A percentile compares a stretch with the other conserved stretches of the same genome.
Evolutionary conservation across 2,888 invertebrate species (phyloP).

Genomic region (Drosophila rellima): DNA sequence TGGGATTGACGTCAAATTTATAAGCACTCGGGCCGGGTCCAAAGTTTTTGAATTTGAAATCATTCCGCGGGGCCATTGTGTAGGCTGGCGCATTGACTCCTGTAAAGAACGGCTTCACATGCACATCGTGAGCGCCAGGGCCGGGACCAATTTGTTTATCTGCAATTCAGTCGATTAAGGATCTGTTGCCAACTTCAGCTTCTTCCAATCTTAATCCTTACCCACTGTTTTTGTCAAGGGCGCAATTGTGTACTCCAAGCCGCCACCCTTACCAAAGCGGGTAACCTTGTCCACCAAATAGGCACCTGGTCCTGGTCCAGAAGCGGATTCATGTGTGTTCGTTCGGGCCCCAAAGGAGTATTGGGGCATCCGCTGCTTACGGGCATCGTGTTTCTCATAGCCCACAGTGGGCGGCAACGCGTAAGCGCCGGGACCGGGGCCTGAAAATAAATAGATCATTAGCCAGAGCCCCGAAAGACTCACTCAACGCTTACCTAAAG

Average conservation of each 20-base stretch:
- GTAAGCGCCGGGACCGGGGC: constrained; percentile 89
- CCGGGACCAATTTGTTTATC: constrained; percentile 81
- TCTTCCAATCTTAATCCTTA: constrained; percentile 22
- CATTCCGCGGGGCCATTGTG: constrained; percentile 86
- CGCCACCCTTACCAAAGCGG: constrained; percentile 73
- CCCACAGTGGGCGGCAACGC: constrained; percentile 87
- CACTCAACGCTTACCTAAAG: not conserved
- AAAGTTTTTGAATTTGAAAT: constrained; percentile 52
- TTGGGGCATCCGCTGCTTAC: constrained; percentile 86
- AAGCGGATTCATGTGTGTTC: constrained; percentile 11
- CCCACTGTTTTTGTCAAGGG: constrained; percentile 74
- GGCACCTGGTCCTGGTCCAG: constrained; percentile 82
- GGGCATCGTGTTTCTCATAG: constrained; percentile 87
- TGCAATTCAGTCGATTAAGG: constrained; percentile 28
- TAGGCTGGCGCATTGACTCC: constrained; percentile 86
- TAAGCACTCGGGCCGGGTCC: constrained; percentile 83
- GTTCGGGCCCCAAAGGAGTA: constrained; percentile 82
- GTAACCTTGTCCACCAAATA: constrained; percentile 77
- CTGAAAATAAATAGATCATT: constrained; percentile 70
- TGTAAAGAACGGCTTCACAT: constrained; percentile 72
- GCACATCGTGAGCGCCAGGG: constrained; percentile 82
- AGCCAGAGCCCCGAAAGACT: not conserved
- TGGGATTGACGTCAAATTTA: constrained; percentile 62
- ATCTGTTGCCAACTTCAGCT: not conserved
- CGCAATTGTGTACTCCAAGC: constrained; percentile 86